Evolutionary conservation across 2,797 vertebrate genomes (phyloP), one percentile per base, ranked within the genome.

Genomic region (Schizopygopsis malacanthus): DNA sequence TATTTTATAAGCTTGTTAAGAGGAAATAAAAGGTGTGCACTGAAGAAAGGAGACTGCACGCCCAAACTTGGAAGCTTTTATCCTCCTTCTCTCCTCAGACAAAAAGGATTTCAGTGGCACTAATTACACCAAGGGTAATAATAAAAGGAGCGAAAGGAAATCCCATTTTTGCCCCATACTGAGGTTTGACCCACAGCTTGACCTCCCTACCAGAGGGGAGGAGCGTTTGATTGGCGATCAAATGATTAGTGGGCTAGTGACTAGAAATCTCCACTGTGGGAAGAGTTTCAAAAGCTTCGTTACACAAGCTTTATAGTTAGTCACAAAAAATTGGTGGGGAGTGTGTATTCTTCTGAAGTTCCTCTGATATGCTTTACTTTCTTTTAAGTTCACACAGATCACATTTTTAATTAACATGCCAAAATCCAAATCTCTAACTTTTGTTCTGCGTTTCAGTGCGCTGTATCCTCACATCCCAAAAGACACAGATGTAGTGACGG

Each of bases 91-190:
- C 87, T 56, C 75, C 84, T 88, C 90, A 85, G 70, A 94, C 93
- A 95, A 95, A 87, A 92, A 89, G 91, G 90, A 92, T 93, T 94
- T 93, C 91, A 87, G 85, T 90, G 88, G 76, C 70, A 20, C 93
- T 94, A 95, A 95, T 95, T 94, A 94, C 91, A 90, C 88, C 76
- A 87, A 33, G 86, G 88, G 87, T 92, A 91, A 92, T 93, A 91
- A 94, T 91, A 92, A 90, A 89, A 86, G 83, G 83, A 79, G 84
- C 79, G 28, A 87, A 84, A 90, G 89, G 90, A 89, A 94, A 93
- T 91, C 90, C 90, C 87, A 87, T 82, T 59, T 47, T 82, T 81
- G 65, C 75, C 78, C 83, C 45, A 59, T 84, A 81, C 85, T 88
- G 50, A 16, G 81, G 77, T 61, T 63, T 77, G 83, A 79, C 87